phyloP scores from a whole-genome alignment of 23 tunicate genomes.

The Trididemnum clinides region DNA sequence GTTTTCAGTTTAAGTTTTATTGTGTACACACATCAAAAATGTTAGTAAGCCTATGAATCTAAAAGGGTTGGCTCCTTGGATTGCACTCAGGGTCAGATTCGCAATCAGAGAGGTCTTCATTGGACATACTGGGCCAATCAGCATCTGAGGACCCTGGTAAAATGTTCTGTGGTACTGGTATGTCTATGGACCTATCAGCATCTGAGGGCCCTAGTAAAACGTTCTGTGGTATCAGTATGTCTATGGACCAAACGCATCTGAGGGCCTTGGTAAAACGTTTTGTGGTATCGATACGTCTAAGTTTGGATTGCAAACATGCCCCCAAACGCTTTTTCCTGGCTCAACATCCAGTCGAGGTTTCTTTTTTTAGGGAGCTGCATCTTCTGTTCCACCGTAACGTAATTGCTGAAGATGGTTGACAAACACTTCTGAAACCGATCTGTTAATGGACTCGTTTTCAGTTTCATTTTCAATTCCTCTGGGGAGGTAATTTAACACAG shows the following conservation, averaged over 20 bases:
- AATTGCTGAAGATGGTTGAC: background rate
- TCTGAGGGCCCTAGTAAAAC: background rate
- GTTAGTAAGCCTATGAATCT: background rate
- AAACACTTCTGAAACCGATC: slow-evolving; percentile 8
- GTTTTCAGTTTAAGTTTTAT: background rate
- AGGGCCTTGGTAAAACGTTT: background rate
- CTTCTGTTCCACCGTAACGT: slow-evolving; percentile 7
- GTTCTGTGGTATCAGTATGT: background rate
- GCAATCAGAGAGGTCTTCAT: background rate
- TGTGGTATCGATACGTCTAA: background rate
- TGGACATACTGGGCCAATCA: background rate
- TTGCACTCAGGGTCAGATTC: slow-evolving; percentile 25
- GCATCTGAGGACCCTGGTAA: background rate
- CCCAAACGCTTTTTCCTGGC: slow-evolving; percentile 8
- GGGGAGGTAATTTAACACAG: too few species aligned
- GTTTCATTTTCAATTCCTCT: too few species aligned
- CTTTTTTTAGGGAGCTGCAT: slow-evolving; percentile 22
- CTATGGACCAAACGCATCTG: background rate
- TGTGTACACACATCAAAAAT: background rate
- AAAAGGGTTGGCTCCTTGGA: background rate
- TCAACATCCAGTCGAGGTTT: slow-evolving; percentile 25
- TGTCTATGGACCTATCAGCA: background rate
- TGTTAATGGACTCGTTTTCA: slow-evolving; percentile 25
- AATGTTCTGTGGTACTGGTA: background rate
- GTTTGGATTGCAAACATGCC: background rate